Conservation (phyloP, 2,113 vertebrate genomes). For the Willisornis vidua region DNA sequence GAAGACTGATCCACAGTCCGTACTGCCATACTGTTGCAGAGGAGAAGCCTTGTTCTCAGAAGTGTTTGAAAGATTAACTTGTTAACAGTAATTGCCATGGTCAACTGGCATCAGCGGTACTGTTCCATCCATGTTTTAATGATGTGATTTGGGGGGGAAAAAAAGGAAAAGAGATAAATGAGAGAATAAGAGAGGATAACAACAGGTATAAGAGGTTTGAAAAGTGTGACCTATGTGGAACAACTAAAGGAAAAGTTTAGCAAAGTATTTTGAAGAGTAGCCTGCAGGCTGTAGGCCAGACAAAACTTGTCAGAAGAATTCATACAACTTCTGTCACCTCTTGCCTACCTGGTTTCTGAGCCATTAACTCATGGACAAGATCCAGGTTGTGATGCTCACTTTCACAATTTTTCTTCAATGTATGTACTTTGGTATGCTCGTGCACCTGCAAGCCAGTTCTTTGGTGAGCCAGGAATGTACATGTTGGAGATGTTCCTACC, state of each 20-base stretch:
- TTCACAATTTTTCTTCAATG: background rate
- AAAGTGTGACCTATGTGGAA: background rate
- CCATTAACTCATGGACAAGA: background rate
- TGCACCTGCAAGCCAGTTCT: background rate
- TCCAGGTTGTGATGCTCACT: background rate
- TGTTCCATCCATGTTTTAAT: background rate
- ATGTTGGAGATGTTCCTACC: accelerated
- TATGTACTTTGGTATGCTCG: background rate
- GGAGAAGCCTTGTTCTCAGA: background rate
- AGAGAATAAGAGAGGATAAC: background rate
- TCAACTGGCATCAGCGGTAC: accelerated
- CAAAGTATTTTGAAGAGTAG: background rate
- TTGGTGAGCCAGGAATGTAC: accelerated
- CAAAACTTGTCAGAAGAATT: background rate
- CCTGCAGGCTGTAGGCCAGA: background rate
- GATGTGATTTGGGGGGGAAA: background rate
- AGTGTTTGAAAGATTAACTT: background rate
- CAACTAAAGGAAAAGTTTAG: background rate
- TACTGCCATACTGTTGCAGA: background rate
- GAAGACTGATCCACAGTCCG: background rate
- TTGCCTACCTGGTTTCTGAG: background rate
- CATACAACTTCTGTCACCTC: background rate
- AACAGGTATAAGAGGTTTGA: background rate
- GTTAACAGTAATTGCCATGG: background rate
- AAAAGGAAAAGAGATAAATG: background rate